Base-by-base conservation (phyloP, 2,888 invertebrate species). In the Eupithecia pulchellata region DNA sequence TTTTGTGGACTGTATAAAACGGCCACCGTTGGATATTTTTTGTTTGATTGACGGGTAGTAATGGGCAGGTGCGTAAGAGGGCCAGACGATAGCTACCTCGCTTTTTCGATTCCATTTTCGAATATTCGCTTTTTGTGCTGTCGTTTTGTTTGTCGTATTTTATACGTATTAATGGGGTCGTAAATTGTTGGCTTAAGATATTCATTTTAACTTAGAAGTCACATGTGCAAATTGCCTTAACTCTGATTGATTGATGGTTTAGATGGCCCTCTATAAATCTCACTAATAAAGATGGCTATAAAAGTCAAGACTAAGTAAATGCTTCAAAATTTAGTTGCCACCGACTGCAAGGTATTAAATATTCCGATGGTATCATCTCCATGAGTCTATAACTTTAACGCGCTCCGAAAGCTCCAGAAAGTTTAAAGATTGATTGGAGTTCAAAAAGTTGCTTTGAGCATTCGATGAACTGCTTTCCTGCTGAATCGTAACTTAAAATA, bases 31-130 rank as follows among this genome's bases (percentile, higher is more conserved):
- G 86, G 88, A 83, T 91, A 84, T 93, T 93, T 94, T 94, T 93
- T 92, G 84, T 92, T 90, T 93, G 94, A 94, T 92, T 93, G 93
- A 93, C 94, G 92, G 91, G 87, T 89, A 86, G 91, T 92, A 93
- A 93, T 93, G 93, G 93, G 90, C 94, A 93, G 93, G 93, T 94
- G 92, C 87, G 92, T 91, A 89, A 86, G 89, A 89, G 84, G 82
- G 81, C 80, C 82, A 82, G 82, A 78, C 88, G 90, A 90, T 91
- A 89, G 92, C 93, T 92, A 91, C 92, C 90, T 89, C 90, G 91
- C 90, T 91, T 92, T 92, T 91, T 89, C 86, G 88, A 85, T 81
- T 85, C 79, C 76, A 86, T 81, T 81, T 85, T 85, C 82, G 83
- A 82, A 84, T 86, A 84, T 83, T 84, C 84, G 78, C 82, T 90